A percentile compares a stretch with the other conserved stretches of the same genome.
Conservation (phyloP, 2,113 vertebrate species). For the Dinomys branickii region DNA sequence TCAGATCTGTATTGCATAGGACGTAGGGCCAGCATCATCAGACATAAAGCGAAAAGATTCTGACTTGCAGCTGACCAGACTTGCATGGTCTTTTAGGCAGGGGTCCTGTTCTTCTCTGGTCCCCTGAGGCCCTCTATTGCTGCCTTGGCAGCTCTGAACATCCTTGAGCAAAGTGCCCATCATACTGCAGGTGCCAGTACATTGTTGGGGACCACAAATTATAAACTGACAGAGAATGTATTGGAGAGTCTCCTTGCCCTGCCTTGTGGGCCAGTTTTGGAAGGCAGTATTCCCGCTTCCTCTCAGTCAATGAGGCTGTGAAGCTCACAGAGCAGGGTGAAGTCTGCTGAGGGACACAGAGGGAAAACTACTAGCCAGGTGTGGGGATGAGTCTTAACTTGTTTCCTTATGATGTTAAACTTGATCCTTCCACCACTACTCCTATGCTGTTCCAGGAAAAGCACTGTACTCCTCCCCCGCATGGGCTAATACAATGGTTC, state of each 20-base stretch:
- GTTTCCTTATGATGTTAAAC: not conserved
- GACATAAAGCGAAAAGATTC: not conserved
- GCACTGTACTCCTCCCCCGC: not conserved
- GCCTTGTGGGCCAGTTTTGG: not conserved
- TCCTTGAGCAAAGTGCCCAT: not conserved
- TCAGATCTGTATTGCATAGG: not conserved
- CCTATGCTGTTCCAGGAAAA: not conserved
- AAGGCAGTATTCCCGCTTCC: not conserved
- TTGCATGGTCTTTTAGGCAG: not conserved
- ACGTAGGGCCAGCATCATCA: not conserved
- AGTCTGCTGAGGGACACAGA: not conserved
- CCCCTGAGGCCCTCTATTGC: not conserved
- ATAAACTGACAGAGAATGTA: not conserved
- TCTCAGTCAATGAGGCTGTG: not conserved
- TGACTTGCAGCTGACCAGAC: not conserved
- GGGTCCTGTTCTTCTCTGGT: not conserved
- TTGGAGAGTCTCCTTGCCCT: not conserved
- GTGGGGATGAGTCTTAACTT: not conserved
- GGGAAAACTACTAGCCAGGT: not conserved
- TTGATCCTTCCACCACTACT: not conserved
- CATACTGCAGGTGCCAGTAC: not conserved
- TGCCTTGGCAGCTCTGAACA: not conserved
- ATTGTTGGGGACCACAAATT: not conserved
- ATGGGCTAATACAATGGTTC: not conserved
- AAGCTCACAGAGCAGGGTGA: not conserved